Percentiles rank a stretch among this genome's conserved stretches.
Evolutionary conservation across 2,888 invertebrate species (phyloP).

Genomic region (Tuberolachnus salignus): DNA sequence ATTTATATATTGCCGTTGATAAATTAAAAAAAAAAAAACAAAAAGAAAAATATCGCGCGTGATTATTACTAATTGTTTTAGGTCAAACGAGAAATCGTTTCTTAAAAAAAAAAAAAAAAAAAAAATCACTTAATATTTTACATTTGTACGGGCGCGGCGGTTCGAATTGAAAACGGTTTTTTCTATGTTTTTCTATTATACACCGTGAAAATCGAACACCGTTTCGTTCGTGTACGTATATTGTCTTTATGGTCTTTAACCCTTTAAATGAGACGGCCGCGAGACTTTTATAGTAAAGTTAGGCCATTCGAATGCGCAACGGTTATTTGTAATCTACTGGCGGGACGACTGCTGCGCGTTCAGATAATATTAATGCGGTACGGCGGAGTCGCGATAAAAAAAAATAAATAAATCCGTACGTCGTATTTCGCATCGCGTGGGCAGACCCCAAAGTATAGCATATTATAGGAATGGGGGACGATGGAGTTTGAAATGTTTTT

Average conservation of each 20-base stretch:
- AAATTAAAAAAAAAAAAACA: no score
- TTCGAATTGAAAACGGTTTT: slow-evolving; percentile 9
- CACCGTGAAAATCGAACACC: slow-evolving; percentile 1
- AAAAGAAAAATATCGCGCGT: background rate
- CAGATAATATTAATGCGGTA: background rate
- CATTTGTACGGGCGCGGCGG: background rate
- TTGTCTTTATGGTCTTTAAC: slow-evolving; percentile 9
- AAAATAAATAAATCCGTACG: no score
- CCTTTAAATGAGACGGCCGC: slow-evolving; percentile 16
- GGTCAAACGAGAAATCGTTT: background rate
- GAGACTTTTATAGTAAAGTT: slow-evolving; percentile 1
- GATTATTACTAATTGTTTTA: background rate
- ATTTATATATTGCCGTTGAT: no score
- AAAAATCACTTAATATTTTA: slow-evolving; percentile 12
- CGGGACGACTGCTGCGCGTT: background rate
- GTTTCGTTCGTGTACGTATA: background rate
- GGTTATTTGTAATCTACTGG: slow-evolving; percentile 8
- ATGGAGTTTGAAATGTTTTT: no score
- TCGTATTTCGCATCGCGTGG: no score
- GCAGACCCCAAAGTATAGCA: no score
- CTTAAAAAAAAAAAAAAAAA: no score
- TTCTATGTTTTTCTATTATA: slow-evolving; percentile 13
- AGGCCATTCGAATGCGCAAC: background rate
- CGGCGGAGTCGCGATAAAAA: background rate
- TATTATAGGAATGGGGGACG: no score